These are phyloP conservation scores for Hydroisotoma schaefferi DNA, from an alignment of 2,888 invertebrate genomes.

Conservation along the genomic window DNA sequence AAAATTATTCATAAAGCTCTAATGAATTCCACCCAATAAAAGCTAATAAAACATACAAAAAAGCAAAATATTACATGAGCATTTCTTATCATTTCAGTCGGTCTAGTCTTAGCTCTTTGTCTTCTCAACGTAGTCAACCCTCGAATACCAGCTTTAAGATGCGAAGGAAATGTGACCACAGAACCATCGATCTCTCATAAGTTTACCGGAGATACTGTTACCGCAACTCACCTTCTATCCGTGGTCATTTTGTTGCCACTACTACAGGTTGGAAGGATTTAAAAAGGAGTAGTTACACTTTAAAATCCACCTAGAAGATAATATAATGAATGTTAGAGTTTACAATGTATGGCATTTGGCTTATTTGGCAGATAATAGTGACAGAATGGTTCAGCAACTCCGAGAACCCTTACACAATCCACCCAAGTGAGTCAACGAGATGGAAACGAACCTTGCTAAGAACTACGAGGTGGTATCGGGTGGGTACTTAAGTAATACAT, in stretches of 20 bases:
- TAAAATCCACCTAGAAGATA: background rate
- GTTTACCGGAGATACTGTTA: constrained; percentile 66
- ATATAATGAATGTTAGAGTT: too few relatives aligned
- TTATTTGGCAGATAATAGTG: constrained; percentile 28
- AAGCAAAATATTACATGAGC: background rate
- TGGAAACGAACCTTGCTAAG: constrained; percentile 33
- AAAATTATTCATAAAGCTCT: background rate
- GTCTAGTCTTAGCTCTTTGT: constrained; percentile 27
- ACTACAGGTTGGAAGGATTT: constrained; percentile 54
- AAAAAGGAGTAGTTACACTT: background rate
- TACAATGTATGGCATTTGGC: too few relatives aligned
- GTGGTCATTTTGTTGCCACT: constrained; percentile 60
- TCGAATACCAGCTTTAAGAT: constrained; percentile 36
- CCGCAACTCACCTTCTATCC: constrained; percentile 58
- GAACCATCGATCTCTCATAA: constrained; percentile 67
- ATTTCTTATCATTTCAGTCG: constrained; percentile 27
- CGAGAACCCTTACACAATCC: constrained; percentile 29
- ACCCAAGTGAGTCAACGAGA: constrained; percentile 30
- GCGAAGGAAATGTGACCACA: constrained; percentile 51
- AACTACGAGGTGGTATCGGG: constrained; percentile 11
- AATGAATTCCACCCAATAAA: background rate
- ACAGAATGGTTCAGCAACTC: constrained; percentile 41
- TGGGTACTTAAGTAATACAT: background rate
- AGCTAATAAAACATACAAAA: background rate
- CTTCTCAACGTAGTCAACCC: constrained; percentile 42